Conservation (phyloP, 2,113 vertebrate species). For the Lynx canadensis region DNA sequence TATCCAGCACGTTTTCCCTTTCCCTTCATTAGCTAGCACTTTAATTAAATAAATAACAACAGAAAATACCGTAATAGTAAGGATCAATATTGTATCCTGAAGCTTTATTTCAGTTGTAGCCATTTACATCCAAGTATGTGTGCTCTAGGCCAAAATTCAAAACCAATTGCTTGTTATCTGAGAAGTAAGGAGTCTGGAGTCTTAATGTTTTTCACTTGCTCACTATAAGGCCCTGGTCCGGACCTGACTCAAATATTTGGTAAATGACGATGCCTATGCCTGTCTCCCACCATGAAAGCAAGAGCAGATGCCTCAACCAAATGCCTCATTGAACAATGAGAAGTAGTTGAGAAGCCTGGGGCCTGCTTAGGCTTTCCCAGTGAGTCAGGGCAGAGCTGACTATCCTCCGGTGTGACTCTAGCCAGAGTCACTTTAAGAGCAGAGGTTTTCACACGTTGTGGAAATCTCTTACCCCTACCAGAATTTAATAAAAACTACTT, state of each 20-base stretch:
- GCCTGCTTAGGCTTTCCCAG: not conserved
- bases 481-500: not conserved
- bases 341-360: not conserved
- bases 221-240: not conserved
- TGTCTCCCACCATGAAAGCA: not conserved
- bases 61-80: not conserved
- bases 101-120: not conserved
- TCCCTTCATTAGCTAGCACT: not conserved
- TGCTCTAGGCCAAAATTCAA: not conserved
- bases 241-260: not conserved
- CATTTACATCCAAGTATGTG: not conserved
- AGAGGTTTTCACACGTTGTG: not conserved
- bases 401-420: not conserved
- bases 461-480: not conserved
- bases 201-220: not conserved
- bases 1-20: not conserved
- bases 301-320: not conserved
- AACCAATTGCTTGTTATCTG: not conserved
- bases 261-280: not conserved
- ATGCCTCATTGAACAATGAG: not conserved
- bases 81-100: not conserved
- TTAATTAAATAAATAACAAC: not conserved
- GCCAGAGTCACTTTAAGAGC: not conserved
- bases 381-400: not conserved
- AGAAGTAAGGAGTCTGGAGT: not conserved